phyloP scores from a whole-genome alignment of 92 coral and sea anemone genomes.

The Palythoa heliodiscus region DNA sequence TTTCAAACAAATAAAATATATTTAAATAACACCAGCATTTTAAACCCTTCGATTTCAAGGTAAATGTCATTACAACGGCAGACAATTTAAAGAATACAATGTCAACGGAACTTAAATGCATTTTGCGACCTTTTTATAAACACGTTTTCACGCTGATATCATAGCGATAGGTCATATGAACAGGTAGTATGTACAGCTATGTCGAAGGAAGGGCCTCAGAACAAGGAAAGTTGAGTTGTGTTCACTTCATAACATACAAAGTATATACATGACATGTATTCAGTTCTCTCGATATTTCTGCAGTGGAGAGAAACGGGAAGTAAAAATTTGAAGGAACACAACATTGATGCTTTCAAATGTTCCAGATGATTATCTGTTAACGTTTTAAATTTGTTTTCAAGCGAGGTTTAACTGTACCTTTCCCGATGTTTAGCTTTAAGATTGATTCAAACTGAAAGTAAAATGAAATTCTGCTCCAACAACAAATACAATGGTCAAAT shows the following conservation, averaged over 20 bases:
- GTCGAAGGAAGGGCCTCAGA: slow-evolving; percentile 2
- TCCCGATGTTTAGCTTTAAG: neutral
- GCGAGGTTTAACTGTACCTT: neutral
- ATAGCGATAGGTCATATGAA: slow-evolving; percentile 6
- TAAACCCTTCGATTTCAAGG: neutral
- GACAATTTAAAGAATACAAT: neutral
- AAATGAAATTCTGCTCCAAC: neutral
- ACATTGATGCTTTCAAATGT: neutral
- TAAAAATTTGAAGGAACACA: neutral
- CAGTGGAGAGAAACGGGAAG: slow-evolving; percentile 9
- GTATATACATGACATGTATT: neutral
- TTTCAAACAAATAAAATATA: neutral
- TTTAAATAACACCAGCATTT: slow-evolving; percentile 1
- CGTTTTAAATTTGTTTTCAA: neutral
- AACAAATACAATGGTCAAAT: neutral
- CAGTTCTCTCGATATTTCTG: slow-evolving; percentile 10
- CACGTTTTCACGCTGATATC: slow-evolving; percentile 27
- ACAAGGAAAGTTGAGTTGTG: slow-evolving; percentile 11
- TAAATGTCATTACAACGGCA: neutral
- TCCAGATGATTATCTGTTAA: slow-evolving; percentile 31
- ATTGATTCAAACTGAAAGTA: neutral
- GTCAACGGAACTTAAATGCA: neutral
- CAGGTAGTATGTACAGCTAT: neutral
- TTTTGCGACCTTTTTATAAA: slow-evolving; percentile 16
- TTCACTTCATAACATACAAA: neutral